phyloP scores from a whole-genome alignment of 2,888 invertebrate genomes.

The Cyaniris semiargus region DNA sequence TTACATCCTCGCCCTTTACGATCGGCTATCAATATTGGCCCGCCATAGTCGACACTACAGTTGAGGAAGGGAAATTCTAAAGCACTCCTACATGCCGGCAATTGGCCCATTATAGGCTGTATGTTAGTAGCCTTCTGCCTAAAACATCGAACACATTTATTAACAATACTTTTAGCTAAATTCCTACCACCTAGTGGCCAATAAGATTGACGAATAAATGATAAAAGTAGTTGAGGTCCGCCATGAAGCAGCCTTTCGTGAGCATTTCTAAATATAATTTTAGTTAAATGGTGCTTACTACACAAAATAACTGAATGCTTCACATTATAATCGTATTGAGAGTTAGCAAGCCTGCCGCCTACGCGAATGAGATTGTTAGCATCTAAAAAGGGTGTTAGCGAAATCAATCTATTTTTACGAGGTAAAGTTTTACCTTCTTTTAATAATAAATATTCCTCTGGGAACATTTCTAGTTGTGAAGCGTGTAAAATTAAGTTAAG shows the following conservation, averaged over 20 bases:
- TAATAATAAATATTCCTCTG: neutral
- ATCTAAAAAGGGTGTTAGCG: neutral
- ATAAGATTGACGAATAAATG: too few relatives aligned
- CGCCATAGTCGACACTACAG: slow-evolving; percentile 36
- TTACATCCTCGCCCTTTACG: slow-evolving; percentile 26
- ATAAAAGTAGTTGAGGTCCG: too few relatives aligned
- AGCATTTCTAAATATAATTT: too few relatives aligned
- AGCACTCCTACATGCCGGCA: slow-evolving; percentile 24
- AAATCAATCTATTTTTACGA: slow-evolving; percentile 4
- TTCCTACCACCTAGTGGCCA: too few relatives aligned
- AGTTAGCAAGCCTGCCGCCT: slow-evolving; percentile 19
- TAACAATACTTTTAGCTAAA: neutral
- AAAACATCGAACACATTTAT: slow-evolving; percentile 12
- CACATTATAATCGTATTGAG: slow-evolving; percentile 15
- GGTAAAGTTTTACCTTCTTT: neutral
- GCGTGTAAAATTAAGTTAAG: neutral
- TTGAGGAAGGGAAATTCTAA: slow-evolving; percentile 31
- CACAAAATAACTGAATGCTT: slow-evolving; percentile 19
- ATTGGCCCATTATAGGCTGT: slow-evolving; percentile 33
- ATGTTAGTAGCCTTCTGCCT: slow-evolving; percentile 28
- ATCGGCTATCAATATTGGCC: slow-evolving; percentile 39
- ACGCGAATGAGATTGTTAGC: slow-evolving; percentile 18
- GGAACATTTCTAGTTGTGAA: neutral
- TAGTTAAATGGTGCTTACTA: slow-evolving; percentile 1
- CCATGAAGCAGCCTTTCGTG: too few relatives aligned